These are phyloP conservation scores for Phylloscopus whistleri DNA, from an alignment of 2,113 vertebrate species.

Conservation along the genomic window DNA sequence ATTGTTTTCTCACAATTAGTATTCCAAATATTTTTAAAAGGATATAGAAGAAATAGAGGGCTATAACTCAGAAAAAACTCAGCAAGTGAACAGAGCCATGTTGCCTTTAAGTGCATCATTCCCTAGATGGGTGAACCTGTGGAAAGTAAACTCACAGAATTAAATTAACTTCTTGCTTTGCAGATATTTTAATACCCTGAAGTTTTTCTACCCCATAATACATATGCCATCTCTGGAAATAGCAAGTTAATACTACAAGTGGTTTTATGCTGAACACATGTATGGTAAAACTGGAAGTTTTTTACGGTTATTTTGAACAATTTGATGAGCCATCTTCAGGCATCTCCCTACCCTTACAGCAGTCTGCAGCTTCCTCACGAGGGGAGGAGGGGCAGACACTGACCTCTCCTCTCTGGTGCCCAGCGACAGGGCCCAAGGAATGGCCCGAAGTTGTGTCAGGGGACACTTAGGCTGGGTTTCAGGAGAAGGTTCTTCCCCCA, in stretches of 20 bases:
- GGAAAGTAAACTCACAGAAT: not conserved
- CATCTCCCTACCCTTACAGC: not conserved
- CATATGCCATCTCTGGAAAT: accelerated
- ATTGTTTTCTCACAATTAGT: not conserved
- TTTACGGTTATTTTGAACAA: not conserved
- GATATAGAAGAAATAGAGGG: not conserved
- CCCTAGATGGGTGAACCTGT: not conserved
- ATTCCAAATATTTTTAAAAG: not conserved
- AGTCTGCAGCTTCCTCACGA: not conserved
- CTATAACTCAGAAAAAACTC: accelerated
- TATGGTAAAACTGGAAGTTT: not conserved
- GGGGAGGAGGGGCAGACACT: not conserved
- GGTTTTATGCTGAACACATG: not conserved
- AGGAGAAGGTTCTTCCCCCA: not conserved
- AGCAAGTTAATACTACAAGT: not conserved
- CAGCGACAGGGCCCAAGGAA: not conserved
- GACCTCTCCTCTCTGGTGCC: not conserved
- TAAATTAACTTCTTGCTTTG: not conserved
- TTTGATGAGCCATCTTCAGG: not conserved
- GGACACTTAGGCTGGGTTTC: accelerated
- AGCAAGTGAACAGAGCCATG: not conserved
- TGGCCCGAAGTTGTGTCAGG: not conserved
- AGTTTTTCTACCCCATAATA: not conserved
- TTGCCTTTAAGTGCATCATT: not conserved
- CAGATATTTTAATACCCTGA: not conserved